Evolutionary conservation across 2,113 vertebrate species (phyloP), one percentile per base, ranked within the genome.

Genomic region (Phylloscopus whistleri): DNA sequence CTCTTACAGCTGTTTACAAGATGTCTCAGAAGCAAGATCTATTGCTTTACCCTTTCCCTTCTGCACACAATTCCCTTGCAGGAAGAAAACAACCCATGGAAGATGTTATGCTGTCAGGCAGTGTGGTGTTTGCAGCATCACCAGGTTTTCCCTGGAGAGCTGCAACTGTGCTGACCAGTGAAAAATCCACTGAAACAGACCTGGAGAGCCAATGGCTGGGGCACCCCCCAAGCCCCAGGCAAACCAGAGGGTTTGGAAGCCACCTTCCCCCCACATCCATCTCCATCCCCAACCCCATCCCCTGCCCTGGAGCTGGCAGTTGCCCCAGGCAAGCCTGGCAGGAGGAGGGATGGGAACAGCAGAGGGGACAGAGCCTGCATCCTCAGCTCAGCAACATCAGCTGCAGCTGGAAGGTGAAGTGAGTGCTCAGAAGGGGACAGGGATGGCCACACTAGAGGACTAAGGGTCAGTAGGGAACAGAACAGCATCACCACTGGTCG

Each of bases 1-100:
- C 79, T 84, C 91, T 96, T 94, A 73, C 95, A 97, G 95, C 92
- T 97, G 94, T 92, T 95, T 93, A 95, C 96, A 97, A 95, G 90
- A 96, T 95, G 94, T 93, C 89, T 75, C 73, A 86, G 44, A 88
- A 78, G 58, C 6, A 2, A 80, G 58, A 96, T 55, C 74, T 91
- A 85, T 81, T 91, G 68, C 84, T 95, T 91, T 44, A 95, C 94
- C 75, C 81, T 63, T 93, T 84, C 87, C 39, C 12, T 84, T 48
- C 84, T 75, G 48, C 27, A 18, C 27, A 85, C 41, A 20, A 27
- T 68, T 9, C 8, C 41, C 33, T 64, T n/a, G 28, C 69, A 67
- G 43, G 37, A 28, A 43, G 44, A 67, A 39, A 35, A 41, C 11
- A 68, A 16, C 33, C 13, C 70, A 27, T 3, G 41, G 31, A 77